Percentiles rank a stretch among this genome's conserved stretches.
Evolutionary conservation across 2,888 invertebrate species (phyloP).

Genomic region (Diachrysia chrysitis): DNA sequence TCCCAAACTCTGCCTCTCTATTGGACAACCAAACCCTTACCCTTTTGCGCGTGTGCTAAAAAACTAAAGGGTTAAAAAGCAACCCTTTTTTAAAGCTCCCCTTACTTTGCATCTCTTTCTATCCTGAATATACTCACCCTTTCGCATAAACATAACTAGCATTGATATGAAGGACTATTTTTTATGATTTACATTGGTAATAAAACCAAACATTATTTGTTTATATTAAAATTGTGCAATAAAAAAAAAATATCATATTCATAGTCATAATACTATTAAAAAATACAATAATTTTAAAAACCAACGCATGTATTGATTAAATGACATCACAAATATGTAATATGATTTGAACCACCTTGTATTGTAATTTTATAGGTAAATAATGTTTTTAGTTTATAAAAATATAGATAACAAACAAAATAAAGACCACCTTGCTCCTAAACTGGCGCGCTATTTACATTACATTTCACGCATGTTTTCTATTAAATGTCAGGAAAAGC

Average conservation of each 20-base stretch:
- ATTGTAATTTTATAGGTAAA: too few species aligned
- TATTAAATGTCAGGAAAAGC: neutral
- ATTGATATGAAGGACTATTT: neutral
- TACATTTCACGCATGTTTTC: conserved; percentile 13
- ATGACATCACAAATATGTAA: too few species aligned
- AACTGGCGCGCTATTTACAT: conserved; percentile 23
- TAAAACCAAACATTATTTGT: neutral
- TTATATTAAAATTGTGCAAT: neutral
- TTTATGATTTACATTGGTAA: neutral
- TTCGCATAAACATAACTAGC: conserved; percentile 5
- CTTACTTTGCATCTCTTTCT: conserved; percentile 62
- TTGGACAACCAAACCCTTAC: conserved; percentile 82
- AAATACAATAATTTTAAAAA: too few species aligned
- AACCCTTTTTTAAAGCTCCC: conserved; percentile 82
- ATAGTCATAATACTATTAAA: too few species aligned
- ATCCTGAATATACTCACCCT: conserved; percentile 16
- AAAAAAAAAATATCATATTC: too few species aligned
- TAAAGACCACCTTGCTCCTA: too few species aligned
- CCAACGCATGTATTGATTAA: too few species aligned
- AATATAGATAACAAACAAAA: neutral
- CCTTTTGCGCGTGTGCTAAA: conserved; percentile 88
- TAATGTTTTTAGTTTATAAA: too few species aligned
- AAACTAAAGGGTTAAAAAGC: conserved; percentile 85
- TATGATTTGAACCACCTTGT: too few species aligned
- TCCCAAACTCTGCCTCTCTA: conserved; percentile 75